Percentiles rank a stretch among this genome's conserved stretches.
Conservation (phyloP, 1,140 invertebrate species). For the Riptortus pedestris region DNA sequence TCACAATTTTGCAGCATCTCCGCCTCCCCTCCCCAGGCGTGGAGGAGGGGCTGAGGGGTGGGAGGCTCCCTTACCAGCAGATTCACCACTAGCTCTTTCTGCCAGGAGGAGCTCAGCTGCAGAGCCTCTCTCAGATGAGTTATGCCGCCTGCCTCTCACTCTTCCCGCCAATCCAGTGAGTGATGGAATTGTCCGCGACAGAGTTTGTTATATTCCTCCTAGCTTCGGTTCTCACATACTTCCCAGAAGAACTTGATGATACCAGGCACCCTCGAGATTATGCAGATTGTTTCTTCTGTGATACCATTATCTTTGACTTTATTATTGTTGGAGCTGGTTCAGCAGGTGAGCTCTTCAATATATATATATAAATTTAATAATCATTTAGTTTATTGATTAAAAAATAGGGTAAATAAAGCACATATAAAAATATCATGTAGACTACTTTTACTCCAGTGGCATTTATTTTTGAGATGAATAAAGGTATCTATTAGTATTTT, state of each 20-base stretch:
- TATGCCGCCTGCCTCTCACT: not conserved
- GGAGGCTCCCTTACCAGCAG: not conserved
- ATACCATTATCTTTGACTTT: constrained; percentile 51
- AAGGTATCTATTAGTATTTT: too few relatives aligned
- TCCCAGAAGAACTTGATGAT: not conserved
- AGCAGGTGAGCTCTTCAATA: constrained; percentile 63
- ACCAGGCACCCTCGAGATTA: not conserved
- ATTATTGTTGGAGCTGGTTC: constrained; percentile 77
- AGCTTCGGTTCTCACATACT: not conserved
- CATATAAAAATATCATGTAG: too few relatives aligned
- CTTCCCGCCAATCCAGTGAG: not conserved
- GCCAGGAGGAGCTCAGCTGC: too few relatives aligned
- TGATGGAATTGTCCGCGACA: constrained; percentile 5
- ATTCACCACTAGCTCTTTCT: too few relatives aligned
- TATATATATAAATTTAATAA: too few relatives aligned
- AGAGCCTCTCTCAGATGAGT: too few relatives aligned
- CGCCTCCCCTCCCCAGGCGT: not conserved
- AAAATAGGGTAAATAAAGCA: too few relatives aligned
- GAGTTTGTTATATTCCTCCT: not conserved
- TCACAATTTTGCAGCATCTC: not conserved
- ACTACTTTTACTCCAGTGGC: too few relatives aligned
- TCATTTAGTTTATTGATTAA: too few relatives aligned
- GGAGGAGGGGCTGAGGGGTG: not conserved
- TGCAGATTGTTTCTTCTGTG: not conserved
- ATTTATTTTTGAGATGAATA: too few relatives aligned